phyloP scores from a whole-genome alignment of 1,140 invertebrate genomes.

The Listronotus bonariensis region DNA sequence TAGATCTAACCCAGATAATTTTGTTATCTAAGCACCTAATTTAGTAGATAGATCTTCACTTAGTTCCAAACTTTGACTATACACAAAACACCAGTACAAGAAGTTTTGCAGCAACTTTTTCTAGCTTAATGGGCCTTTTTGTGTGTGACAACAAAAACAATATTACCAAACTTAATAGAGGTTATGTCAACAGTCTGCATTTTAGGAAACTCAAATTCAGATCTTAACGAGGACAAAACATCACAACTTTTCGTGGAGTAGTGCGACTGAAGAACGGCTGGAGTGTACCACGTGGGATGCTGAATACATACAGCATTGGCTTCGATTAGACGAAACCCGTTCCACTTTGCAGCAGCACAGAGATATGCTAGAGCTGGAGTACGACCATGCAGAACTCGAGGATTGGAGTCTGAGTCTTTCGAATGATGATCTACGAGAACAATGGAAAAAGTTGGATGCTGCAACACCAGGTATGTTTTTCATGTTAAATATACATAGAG shows the following conservation, averaged over 20 bases:
- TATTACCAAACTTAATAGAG: slow-evolving; percentile 13
- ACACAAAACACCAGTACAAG: background rate
- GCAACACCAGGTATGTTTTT: slow-evolving; percentile 30
- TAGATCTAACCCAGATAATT: too few relatives aligned
- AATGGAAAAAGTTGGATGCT: slow-evolving; percentile 47
- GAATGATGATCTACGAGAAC: slow-evolving; percentile 66
- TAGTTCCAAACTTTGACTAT: background rate
- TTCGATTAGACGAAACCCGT: slow-evolving; percentile 70
- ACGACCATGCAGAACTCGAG: slow-evolving; percentile 75
- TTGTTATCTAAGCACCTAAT: too few relatives aligned
- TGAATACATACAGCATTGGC: slow-evolving; percentile 76
- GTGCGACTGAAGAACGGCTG: slow-evolving; percentile 59
- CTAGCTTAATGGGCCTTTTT: slow-evolving; percentile 8
- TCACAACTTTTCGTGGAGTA: slow-evolving; percentile 63
- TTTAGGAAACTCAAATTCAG: slow-evolving; percentile 45
- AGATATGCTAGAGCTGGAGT: slow-evolving; percentile 71
- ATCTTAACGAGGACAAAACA: slow-evolving; percentile 44
- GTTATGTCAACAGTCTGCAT: slow-evolving; percentile 34
- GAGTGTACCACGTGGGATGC: slow-evolving; percentile 71
- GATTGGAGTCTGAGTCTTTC: slow-evolving; percentile 78
- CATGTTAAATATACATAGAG: too few relatives aligned
- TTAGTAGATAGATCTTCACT: too few relatives aligned
- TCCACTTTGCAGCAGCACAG: slow-evolving; percentile 68
- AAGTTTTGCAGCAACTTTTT: background rate
- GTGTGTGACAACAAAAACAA: slow-evolving; percentile 12